These are phyloP conservation scores for Subacronicta megacephala DNA, from an alignment of 2,888 invertebrate genomes.

Conservation along the genomic window DNA sequence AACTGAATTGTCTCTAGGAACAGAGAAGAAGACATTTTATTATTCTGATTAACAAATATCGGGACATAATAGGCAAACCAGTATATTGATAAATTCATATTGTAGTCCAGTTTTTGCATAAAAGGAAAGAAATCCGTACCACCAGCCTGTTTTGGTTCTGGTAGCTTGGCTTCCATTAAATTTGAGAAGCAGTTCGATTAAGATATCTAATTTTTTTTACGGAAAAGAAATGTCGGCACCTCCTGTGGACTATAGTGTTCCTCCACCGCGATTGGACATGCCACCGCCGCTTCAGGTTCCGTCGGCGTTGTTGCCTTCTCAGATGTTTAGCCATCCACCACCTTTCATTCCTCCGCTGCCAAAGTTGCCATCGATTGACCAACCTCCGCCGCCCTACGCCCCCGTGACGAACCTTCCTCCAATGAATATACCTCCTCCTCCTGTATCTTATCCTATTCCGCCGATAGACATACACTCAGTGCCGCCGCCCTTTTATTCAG, in stretches of 20 bases:
- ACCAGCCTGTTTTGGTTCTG: too few species aligned
- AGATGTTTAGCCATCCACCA: slow-evolving; percentile 59
- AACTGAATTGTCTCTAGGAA: too few species aligned
- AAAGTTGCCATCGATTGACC: slow-evolving; percentile 28
- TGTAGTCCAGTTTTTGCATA: too few species aligned
- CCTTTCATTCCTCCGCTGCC: slow-evolving; percentile 53
- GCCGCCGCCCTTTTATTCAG: slow-evolving; percentile 47
- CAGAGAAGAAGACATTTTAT: too few species aligned
- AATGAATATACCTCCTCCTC: slow-evolving; percentile 62
- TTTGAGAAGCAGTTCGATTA: too few species aligned
- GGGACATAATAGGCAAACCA: too few species aligned
- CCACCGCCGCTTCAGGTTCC: slow-evolving; percentile 71
- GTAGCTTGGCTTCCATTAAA: too few species aligned
- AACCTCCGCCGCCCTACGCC: slow-evolving; percentile 38
- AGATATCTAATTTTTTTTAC: too few species aligned
- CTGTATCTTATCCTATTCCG: slow-evolving; percentile 48
- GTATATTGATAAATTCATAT: too few species aligned
- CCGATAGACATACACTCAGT: slow-evolving; percentile 50
- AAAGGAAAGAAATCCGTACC: too few species aligned
- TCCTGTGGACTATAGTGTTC: slow-evolving; percentile 73
- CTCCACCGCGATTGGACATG: slow-evolving; percentile 72
- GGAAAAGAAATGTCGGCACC: slow-evolving; percentile 71
- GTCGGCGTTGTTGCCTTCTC: slow-evolving; percentile 55
- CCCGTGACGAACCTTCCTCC: slow-evolving; percentile 50
- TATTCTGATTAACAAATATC: too few species aligned